phyloP scores from a whole-genome alignment of 2,888 invertebrate genomes.

The Gymnosoma rotundatum region DNA sequence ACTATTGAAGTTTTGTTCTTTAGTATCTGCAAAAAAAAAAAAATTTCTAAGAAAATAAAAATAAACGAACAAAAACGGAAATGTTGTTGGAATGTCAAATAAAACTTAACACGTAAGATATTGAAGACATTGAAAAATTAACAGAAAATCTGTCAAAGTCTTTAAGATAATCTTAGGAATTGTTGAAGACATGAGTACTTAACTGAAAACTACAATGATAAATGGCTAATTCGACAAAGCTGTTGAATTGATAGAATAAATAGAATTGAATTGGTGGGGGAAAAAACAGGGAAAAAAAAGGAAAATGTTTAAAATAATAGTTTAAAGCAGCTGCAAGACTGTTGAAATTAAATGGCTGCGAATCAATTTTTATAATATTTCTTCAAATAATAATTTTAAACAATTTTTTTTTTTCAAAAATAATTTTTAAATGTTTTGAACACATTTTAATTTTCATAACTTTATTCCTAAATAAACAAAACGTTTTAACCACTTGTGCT shows the following conservation, averaged over 20 bases:
- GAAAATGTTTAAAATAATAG: not conserved
- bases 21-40: not conserved
- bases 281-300: not conserved
- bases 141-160: conserved; percentile 64
- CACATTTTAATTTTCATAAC: not conserved
- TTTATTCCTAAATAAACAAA: not conserved
- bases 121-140: conserved; percentile 63
- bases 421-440: no score
- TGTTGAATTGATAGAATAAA: not conserved
- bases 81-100: conserved; percentile 58
- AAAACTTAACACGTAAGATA: conserved; percentile 57
- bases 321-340: not conserved
- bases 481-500: conserved; percentile 5
- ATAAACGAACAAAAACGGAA: not conserved
- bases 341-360: not conserved
- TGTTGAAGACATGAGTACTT: conserved; percentile 46
- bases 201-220: conserved; percentile 43
- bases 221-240: conserved; percentile 26
- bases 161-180: conserved; percentile 47
- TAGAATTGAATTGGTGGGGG: no score
- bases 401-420: no score
- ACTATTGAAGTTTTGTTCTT: conserved; percentile 19
- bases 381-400: no score
- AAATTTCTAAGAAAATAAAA: not conserved
- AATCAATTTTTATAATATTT: no score